Base-by-base conservation (phyloP, 2,797 vertebrate genomes). In the Harpagifer antarcticus region DNA sequence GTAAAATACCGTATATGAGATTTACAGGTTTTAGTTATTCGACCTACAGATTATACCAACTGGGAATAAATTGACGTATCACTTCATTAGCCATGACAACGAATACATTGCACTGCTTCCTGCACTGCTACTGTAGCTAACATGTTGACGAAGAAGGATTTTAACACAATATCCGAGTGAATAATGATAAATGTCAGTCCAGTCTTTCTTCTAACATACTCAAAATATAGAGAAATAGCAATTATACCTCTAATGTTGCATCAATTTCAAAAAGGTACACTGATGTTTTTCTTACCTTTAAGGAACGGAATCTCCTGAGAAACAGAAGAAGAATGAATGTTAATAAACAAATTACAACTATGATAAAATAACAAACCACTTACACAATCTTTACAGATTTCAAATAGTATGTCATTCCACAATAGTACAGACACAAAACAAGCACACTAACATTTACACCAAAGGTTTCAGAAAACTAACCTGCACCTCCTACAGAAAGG, bases 281-380 rank as follows among this genome's bases (percentile, higher is more conserved):
- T 4, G 14, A 3, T 1, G 10, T 0, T 27, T 71, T 71, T 33
- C 84, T 86, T 88, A 93, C 93, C 85, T 9, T 0, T 1, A 27
- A 87, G n/a, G 19, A 0, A 53, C 0, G 1, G 5, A 1, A 6
- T 0, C 37, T 69, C 52, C 91, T 92, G 75, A 31, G 15, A 79
- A 83, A 27, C 16, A 79, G 23, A 79, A 71, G 20, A 0, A 79
- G 3, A 77, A 12, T 31, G 0, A 59, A 13, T 45, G 27, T 84
- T 49, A 69, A 48, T 42, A 11, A 47, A 66, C 5, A 20, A 57
- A 50, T 58, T 17, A 31, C 9, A 27, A 60, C 3, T 52, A 16
- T 14, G 10, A 33, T 19, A 43, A 40, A 48, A 60, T 49, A 13
- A 68, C 17, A 45, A 68, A 50, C 12, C 43, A 23, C 33, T 57